A percentile compares a stretch with the other conserved stretches of the same genome.
Conservation (phyloP, 2,888 invertebrate species). For the Apantesis nais region DNA sequence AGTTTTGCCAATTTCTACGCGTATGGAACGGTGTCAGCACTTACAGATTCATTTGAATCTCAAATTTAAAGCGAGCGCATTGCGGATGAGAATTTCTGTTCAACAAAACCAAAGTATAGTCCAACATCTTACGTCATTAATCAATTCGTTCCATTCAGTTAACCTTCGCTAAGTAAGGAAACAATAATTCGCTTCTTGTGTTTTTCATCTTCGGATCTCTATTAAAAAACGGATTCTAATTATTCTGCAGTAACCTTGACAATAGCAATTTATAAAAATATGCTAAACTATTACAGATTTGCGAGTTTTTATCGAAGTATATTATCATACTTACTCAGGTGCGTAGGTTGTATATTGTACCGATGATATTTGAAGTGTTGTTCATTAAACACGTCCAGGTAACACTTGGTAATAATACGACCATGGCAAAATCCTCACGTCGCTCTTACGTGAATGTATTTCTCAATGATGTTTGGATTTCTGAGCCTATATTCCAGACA, state of each 20-base stretch:
- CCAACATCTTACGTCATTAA: constrained; percentile 11
- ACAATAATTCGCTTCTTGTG: constrained; percentile 6
- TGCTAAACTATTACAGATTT: background rate
- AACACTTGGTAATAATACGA: background rate
- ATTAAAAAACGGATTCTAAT: constrained; percentile 11
- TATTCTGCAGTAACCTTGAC: constrained; percentile 10
- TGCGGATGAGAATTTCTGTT: constrained; percentile 8
- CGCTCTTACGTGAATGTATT: background rate
- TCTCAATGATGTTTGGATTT: no score
- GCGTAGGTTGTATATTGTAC: no score
- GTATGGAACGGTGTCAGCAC: background rate
- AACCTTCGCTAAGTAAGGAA: constrained; percentile 6
- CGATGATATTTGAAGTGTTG: no score
- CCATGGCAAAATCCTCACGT: background rate
- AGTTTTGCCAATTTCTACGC: constrained; percentile 7
- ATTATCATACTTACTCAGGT: background rate
- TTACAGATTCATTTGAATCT: constrained; percentile 13
- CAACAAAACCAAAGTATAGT: constrained; percentile 1
- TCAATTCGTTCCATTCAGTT: constrained; percentile 19
- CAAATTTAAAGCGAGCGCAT: constrained; percentile 9
- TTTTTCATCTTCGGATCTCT: constrained; percentile 1
- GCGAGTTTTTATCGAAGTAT: background rate
- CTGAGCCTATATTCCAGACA: no score
- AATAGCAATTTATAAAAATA: constrained; percentile 1
- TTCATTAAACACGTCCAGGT: no score